phyloP scores from a whole-genome alignment of 1,140 invertebrate species.

The Antheraea pernyi region DNA sequence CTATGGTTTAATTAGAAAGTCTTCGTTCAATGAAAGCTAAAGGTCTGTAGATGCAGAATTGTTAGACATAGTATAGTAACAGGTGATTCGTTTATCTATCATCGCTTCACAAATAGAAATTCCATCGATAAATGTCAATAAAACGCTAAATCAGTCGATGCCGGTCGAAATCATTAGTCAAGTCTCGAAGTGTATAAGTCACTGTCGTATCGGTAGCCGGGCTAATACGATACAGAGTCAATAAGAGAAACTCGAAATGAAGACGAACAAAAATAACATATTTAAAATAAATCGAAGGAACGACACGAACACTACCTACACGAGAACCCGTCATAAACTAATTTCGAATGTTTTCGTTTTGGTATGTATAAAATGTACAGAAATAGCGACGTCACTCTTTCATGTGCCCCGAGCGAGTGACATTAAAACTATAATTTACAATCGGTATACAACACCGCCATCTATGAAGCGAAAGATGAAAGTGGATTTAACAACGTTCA shows the following conservation, averaged over 20 bases:
- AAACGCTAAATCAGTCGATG: not conserved
- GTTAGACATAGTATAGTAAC: too few species aligned
- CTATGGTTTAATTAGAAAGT: too few species aligned
- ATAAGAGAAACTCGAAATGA: not conserved
- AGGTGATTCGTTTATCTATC: too few species aligned
- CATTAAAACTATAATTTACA: slow-evolving; percentile 3
- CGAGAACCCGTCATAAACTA: not conserved
- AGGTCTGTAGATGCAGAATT: too few species aligned
- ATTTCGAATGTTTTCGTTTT: slow-evolving; percentile 5
- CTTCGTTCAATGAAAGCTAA: too few species aligned
- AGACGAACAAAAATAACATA: not conserved
- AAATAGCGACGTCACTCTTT: not conserved
- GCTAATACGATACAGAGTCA: not conserved
- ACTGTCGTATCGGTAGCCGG: not conserved
- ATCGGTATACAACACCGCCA: not conserved
- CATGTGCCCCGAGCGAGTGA: not conserved
- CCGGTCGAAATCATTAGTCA: not conserved
- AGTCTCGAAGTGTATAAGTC: not conserved
- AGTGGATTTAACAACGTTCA: not conserved
- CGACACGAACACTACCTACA: not conserved
- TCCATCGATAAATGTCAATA: not conserved
- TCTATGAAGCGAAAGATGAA: not conserved
- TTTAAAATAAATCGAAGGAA: slow-evolving; percentile 1
- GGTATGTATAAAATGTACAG: not conserved
- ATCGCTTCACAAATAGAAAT: too few species aligned